A percentile compares a stretch with the other conserved stretches of the same genome.
These are phyloP conservation scores for Papilio machaon DNA, from an alignment of 1,140 invertebrate genomes.

Conservation along the genomic window DNA sequence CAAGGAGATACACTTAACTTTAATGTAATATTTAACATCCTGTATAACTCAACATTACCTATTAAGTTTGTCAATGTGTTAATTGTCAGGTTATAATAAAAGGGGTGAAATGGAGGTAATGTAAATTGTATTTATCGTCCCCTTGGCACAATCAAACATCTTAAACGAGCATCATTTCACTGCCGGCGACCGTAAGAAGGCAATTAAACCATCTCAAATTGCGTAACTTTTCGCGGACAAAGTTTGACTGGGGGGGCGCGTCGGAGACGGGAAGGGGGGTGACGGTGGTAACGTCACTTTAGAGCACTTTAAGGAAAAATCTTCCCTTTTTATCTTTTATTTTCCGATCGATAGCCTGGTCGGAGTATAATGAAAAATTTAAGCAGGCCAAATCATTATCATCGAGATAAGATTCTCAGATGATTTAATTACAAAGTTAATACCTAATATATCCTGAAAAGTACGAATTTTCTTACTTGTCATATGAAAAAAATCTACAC, in stretches of 20 bases:
- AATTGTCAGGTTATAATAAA: conserved; percentile 10
- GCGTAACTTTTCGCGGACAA: conserved; percentile 14
- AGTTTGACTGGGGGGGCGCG: not conserved
- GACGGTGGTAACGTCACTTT: conserved; percentile 12
- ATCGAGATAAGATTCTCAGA: too few relatives aligned
- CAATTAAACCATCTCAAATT: conserved; percentile 1
- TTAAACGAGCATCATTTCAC: conserved; percentile 25
- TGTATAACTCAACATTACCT: not conserved
- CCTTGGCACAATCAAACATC: conserved; percentile 2
- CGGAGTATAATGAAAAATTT: not conserved
- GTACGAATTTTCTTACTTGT: not conserved
- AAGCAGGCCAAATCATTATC: too few relatives aligned
- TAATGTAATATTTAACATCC: not conserved
- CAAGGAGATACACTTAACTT: not conserved
- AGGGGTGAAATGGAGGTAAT: not conserved
- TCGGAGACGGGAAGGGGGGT: not conserved
- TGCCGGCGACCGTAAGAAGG: not conserved
- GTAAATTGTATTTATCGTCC: not conserved
- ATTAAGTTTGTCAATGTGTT: not conserved
- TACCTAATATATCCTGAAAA: not conserved
- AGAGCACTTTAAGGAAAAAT: conserved; percentile 24
- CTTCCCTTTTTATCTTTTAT: conserved; percentile 1
- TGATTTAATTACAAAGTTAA: too few relatives aligned
- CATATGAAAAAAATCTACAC: not conserved
- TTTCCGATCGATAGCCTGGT: conserved; percentile 12